Base-by-base conservation (phyloP, 2,888 invertebrate genomes). In the Rhogogaster chlorosoma region DNA sequence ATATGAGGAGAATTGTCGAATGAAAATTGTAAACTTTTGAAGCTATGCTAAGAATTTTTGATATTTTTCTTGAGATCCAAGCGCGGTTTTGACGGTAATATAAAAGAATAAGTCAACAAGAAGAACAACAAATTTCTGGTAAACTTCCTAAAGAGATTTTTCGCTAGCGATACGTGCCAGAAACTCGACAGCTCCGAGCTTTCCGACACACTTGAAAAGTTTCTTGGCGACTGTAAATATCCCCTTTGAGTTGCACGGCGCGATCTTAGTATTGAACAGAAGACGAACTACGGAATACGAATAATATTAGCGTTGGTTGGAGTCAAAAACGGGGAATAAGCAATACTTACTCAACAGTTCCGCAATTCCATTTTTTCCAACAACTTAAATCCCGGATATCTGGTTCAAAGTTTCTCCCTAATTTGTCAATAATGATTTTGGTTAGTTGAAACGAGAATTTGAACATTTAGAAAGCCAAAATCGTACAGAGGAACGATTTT, bases 101-200 rank as follows among this genome's bases (percentile, higher is more conserved):
- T 45, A 77, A 29, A 77, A 77, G 49, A 77, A 77, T 49, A 77
- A 49, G 26, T 53, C 26, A 77, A 77, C 77, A 77, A 77, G 77
- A 77, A 77, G 29, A 77, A 77, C 77, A 77, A 49, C 77, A 49
- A 45, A 49, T 77, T 77, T 77, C 77, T 26, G 42, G 77, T 77
- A 53, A 77, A 77, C 45, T 49, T 77, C 18, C 49, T 77, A 29
- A 9, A 53, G n/a, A 77, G 45, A 77, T 77, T 77, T 77, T 77
- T 53, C 77, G n/a, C 9, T 15, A 6, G 18, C 9, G 29, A 49
- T 77, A 77, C 38, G 49, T 77, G 49, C 77, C 77, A 49, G 77
- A 77, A 77, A 9, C 49, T 77, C 77, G 77, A 49, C 49, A 77
- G 77, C 49, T 45, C 29, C 49, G 29, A 32, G 49, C 32, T 77